Conservation (phyloP, 2,113 vertebrate genomes). For the Cervus canadensis region DNA sequence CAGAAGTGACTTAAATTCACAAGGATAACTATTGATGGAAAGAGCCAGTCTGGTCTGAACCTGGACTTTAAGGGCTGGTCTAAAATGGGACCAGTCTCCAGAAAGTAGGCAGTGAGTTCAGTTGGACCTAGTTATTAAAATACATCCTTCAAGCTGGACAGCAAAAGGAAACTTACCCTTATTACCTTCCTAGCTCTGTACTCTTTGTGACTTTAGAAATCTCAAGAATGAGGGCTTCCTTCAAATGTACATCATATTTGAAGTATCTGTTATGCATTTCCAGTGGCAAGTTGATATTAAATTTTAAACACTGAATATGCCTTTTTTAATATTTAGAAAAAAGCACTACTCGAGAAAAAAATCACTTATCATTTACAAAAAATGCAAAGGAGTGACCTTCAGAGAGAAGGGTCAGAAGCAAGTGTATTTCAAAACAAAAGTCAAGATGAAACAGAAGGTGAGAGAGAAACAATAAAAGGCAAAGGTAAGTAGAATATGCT, state of each 20-base stretch:
- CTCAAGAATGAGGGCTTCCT: not conserved
- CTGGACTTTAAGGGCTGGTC: not conserved
- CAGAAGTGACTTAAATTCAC: not conserved
- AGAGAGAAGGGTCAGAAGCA: not conserved
- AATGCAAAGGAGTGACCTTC: not conserved
- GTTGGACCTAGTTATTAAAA: not conserved
- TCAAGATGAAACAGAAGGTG: not conserved
- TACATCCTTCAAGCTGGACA: not conserved
- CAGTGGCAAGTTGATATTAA: conserved; percentile 5
- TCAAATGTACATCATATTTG: not conserved
- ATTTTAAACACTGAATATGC: not conserved
- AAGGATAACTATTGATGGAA: not conserved
- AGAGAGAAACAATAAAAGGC: conserved; percentile 28
- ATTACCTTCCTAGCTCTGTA: not conserved
- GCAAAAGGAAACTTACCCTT: not conserved
- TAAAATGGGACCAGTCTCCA: not conserved
- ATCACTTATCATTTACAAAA: conserved; percentile 44
- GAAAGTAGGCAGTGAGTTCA: not conserved
- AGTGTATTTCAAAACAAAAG: not conserved
- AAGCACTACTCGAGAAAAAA: conserved; percentile 56
- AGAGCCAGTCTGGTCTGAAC: not conserved
- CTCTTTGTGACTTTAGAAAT: not conserved
- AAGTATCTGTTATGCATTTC: not conserved
- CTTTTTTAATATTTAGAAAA: conserved; percentile 59
- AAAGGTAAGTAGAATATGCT: not conserved